Evolutionary conservation across 2,113 vertebrate species (phyloP).

Genomic region (Bucco capensis): DNA sequence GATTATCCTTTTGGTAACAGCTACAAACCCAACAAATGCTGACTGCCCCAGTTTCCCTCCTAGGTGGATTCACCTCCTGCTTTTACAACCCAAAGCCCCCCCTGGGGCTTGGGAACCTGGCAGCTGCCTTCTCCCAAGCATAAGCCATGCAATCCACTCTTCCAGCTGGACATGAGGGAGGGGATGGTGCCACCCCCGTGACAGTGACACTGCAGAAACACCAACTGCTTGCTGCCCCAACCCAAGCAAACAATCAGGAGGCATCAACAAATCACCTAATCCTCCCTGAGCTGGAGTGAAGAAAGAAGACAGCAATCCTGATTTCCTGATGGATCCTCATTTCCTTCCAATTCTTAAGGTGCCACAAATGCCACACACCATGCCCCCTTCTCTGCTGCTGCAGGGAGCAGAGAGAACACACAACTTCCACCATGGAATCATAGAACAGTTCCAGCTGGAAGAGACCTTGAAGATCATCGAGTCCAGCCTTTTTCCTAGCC

Average conservation of each 20-base stretch:
- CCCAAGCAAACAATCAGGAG: background rate
- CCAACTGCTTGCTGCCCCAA: background rate
- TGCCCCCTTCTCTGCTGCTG: background rate
- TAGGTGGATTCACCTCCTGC: background rate
- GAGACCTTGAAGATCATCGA: no score
- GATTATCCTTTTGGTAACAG: background rate
- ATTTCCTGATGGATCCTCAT: background rate
- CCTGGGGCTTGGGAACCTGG: background rate
- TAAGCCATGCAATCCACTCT: fast-evolving
- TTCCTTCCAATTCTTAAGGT: background rate
- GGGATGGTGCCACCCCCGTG: background rate
- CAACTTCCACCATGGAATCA: no score
- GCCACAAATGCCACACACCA: fast-evolving
- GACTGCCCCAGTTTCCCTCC: background rate
- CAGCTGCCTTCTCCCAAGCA: background rate
- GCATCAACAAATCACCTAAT: background rate
- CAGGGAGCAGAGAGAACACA: fast-evolving
- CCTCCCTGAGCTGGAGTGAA: background rate
- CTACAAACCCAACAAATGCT: background rate
- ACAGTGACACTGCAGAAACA: background rate
- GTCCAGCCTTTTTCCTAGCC: no score
- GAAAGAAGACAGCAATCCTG: background rate
- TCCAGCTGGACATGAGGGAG: background rate
- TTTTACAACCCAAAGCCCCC: background rate
- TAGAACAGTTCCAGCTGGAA: no score